Evolutionary conservation across 2,113 vertebrate species (phyloP).

Genomic region (Myotis davidii): DNA sequence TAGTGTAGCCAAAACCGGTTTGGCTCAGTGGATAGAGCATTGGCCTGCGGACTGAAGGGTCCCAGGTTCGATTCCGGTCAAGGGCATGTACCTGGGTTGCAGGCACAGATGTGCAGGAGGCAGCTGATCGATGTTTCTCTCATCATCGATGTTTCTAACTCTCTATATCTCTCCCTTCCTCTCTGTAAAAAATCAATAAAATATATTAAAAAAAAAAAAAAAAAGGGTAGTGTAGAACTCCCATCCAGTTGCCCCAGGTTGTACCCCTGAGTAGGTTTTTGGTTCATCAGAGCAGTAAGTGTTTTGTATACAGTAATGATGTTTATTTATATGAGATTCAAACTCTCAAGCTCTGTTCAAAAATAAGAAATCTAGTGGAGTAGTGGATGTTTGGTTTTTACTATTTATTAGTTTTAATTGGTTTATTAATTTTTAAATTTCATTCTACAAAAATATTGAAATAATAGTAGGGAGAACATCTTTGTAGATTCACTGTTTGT

Average conservation of each 20-base stretch:
- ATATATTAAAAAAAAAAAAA: no score
- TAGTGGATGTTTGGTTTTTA: neutral
- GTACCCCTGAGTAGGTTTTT: neutral
- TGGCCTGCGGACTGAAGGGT: no score
- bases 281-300: neutral
- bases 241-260: neutral
- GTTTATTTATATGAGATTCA: neutral
- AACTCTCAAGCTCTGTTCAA: neutral
- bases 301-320: neutral
- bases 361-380: neutral
- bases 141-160: no score
- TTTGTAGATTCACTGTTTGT: constrained; percentile 1
- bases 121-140: no score
- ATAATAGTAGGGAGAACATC: neutral
- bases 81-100: no score
- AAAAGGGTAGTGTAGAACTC: neutral
- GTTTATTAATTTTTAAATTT: constrained; percentile 23
- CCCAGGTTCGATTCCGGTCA: no score
- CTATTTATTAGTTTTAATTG: neutral
- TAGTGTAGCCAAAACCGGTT: no score
- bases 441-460: neutral
- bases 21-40: no score
- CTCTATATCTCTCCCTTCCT: no score
- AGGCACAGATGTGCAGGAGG: no score
- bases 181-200: no score